Base-by-base conservation (phyloP, 2,888 invertebrate species). In the Drosophila aldrichi region DNA sequence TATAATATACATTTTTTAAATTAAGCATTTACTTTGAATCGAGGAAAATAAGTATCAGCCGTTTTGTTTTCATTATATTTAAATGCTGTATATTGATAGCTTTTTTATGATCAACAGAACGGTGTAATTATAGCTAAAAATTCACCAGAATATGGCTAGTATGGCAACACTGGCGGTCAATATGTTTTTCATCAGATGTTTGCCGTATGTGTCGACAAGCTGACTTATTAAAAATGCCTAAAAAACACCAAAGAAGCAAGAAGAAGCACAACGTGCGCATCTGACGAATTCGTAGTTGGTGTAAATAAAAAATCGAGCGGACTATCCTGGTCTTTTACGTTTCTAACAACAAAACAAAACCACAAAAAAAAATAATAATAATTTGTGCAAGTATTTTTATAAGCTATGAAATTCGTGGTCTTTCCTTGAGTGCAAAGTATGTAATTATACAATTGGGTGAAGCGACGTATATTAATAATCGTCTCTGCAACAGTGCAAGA, bases 231-330 rank as follows among this genome's bases (percentile, higher is more conserved):
- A 32, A 70, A 80, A 29, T 46, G 34, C 25, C 67, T 81, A 81
- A 81, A 83, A 65, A 80, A 83, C 80, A 12, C 57, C 69, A 18
- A 77, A 82, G 29, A 9, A 1, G 4, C 18, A 80, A 81, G 80
- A 81, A 67, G 81, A 74, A 83, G 82, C 66, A 73, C 48, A 77
- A 68, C 68, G 79, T 79, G 76, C 79, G 79, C 85, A 82, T 77
- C 77, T 77, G 77, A 79, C 51, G 68, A 64, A 57, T 79, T 75
- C 76, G 62, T 70, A 59, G 43, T 55, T 70, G 71, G 61, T 67
- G 77, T 77, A 85, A 79, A 81, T 82, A 54, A 65, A 73, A 78
- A 85, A 79, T 81, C 83, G 77, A 86, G 70, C 68, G 57, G 52
- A 54, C 32, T 65, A 40, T 64, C 34, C 49, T 57, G 46, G 43